Conservation (phyloP, 2,113 vertebrate species). For the Sphyrna mokarran region DNA sequence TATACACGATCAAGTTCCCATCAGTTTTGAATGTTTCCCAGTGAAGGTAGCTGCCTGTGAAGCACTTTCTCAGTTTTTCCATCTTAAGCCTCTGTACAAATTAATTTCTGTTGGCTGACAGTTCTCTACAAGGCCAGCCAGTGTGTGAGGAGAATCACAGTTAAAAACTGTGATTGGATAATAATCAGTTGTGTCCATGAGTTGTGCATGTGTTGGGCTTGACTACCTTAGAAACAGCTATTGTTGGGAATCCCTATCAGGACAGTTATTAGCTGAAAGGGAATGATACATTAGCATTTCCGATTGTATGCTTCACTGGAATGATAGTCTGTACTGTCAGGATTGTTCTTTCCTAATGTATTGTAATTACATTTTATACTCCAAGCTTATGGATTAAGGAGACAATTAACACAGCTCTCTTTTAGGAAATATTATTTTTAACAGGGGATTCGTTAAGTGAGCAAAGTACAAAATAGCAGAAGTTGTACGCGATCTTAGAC, state of each 20-base stretch:
- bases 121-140: not conserved
- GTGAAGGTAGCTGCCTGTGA: not conserved
- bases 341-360: not conserved
- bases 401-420: not conserved
- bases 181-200: not conserved
- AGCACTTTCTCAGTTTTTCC: not conserved
- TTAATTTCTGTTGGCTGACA: not conserved
- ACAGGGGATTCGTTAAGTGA: not conserved
- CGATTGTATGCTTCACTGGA: not conserved
- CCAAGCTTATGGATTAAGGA: not conserved
- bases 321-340: not conserved
- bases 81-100: not conserved
- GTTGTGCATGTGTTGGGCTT: not conserved
- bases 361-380: not conserved
- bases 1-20: not conserved
- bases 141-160: not conserved
- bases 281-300: not conserved
- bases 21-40: not conserved
- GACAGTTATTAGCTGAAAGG: not conserved
- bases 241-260: not conserved
- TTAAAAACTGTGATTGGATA: not conserved
- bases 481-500: not conserved
- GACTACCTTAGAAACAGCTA: not conserved
- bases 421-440: not conserved
- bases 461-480: too few relatives aligned